phyloP scores from a whole-genome alignment of 2,888 invertebrate genomes.

The Melangyna quadrimaculata region DNA sequence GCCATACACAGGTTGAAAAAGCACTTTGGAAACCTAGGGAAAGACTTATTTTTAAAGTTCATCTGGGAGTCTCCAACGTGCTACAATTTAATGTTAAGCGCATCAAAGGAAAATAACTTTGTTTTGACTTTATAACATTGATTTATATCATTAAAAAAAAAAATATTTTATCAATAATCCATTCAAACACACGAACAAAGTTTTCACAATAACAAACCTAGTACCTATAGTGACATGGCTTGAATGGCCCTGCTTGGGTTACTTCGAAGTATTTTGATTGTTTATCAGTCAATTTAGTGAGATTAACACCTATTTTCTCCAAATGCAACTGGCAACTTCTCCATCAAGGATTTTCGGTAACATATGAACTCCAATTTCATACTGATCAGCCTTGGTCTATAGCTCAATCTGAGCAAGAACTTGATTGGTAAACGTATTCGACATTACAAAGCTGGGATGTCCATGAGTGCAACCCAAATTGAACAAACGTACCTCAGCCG shows the following conservation, averaged over 20 bases:
- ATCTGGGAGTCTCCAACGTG: too few species aligned
- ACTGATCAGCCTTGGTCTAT: conserved; percentile 93
- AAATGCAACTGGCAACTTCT: conserved; percentile 98
- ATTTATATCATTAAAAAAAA: too few species aligned
- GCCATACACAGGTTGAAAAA: too few species aligned
- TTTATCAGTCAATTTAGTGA: conserved; percentile 92
- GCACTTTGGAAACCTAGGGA: too few species aligned
- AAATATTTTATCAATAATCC: background rate
- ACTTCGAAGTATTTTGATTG: conserved; percentile 96
- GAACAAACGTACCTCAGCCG: conserved; percentile 98
- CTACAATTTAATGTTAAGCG: too few species aligned
- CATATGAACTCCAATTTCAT: conserved; percentile 94
- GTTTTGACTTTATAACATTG: too few species aligned
- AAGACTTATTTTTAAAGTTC: too few species aligned
- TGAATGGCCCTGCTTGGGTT: conserved; percentile 94
- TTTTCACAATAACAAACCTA: conserved; percentile 81
- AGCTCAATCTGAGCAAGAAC: conserved; percentile 99
- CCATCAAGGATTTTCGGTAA: conserved; percentile 98
- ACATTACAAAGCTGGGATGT: conserved; percentile 99
- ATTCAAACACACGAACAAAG: background rate
- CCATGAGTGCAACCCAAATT: conserved; percentile 99
- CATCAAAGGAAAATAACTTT: too few species aligned
- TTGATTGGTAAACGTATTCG: conserved; percentile 99
- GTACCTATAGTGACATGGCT: conserved; percentile 98
- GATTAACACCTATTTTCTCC: conserved; percentile 96